phyloP scores from a whole-genome alignment of 2,797 vertebrate species.

The Acanthopagrus latus region DNA sequence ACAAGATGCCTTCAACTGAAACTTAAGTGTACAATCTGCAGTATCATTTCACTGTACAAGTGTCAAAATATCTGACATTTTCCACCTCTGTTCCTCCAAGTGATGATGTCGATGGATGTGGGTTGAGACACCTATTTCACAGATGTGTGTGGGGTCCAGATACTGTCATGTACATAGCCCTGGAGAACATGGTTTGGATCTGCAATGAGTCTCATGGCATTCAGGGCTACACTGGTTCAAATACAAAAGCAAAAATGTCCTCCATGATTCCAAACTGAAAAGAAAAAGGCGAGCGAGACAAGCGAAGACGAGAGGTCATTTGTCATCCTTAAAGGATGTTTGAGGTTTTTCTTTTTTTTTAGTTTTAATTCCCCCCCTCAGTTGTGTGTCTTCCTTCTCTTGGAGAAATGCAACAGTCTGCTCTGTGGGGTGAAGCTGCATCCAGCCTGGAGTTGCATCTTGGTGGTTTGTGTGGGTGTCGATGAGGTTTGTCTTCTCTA shows the following conservation, averaged over 20 bases:
- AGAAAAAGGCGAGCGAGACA: slow-evolving; percentile 36
- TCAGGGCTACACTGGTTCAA: slow-evolving; percentile 53
- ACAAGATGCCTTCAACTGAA: slow-evolving; percentile 51
- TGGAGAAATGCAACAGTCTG: slow-evolving; percentile 44
- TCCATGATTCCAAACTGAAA: slow-evolving; percentile 40
- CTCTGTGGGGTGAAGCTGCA: slow-evolving; percentile 39
- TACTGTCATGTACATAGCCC: slow-evolving; percentile 15
- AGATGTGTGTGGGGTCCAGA: slow-evolving; percentile 23
- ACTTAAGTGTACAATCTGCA: slow-evolving; percentile 61
- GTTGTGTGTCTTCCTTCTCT: slow-evolving; percentile 37
- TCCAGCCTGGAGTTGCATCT: slow-evolving; percentile 43
- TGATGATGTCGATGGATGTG: slow-evolving; percentile 21
- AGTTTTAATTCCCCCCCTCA: not conserved
- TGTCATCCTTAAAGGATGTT: slow-evolving; percentile 39
- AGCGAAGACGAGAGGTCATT: slow-evolving; percentile 39
- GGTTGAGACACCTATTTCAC: slow-evolving; percentile 4
- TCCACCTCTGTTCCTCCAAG: slow-evolving; percentile 22
- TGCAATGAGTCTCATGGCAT: slow-evolving; percentile 31
- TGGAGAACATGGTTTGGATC: slow-evolving; percentile 28
- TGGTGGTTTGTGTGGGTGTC: slow-evolving; percentile 31
- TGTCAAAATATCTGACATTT: slow-evolving; percentile 58
- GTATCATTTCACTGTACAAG: slow-evolving; percentile 59
- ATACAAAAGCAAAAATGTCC: slow-evolving; percentile 48
- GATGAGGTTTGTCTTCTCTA: slow-evolving; percentile 57
- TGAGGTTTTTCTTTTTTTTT: slow-evolving; percentile 4